These are phyloP conservation scores for Dryobates pubescens DNA, from an alignment of 2,797 vertebrate species.

Conservation along the genomic window DNA sequence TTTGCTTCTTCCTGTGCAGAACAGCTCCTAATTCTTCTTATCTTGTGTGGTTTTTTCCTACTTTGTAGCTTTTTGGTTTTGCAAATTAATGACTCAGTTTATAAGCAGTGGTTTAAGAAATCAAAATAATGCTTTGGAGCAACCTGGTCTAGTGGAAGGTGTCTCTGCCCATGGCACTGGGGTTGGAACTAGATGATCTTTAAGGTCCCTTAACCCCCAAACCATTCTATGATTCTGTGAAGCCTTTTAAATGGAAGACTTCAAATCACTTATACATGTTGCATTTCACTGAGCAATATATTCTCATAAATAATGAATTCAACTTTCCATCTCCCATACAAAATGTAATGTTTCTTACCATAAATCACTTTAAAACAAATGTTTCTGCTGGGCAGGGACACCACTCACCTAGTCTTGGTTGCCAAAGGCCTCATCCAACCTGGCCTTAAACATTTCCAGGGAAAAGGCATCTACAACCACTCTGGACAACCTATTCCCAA, in stretches of 20 bases:
- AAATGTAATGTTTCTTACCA: slow-evolving; percentile 32
- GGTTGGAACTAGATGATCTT: no score
- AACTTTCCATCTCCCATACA: slow-evolving; percentile 37
- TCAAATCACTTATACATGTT: neutral
- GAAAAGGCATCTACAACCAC: no score
- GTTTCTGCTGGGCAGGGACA: neutral
- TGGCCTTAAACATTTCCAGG: no score
- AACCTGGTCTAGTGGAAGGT: no score
- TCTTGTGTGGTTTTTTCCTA: fast-evolving
- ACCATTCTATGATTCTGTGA: no score
- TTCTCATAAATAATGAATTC: slow-evolving; percentile 52
- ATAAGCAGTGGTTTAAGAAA: neutral
- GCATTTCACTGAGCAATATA: slow-evolving; percentile 34
- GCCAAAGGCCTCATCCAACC: no score
- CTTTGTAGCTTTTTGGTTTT: neutral
- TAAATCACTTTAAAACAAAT: slow-evolving; percentile 44
- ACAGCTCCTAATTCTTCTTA: neutral
- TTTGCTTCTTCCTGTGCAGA: neutral
- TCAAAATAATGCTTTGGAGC: neutral
- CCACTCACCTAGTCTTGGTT: no score
- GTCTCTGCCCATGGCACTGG: no score
- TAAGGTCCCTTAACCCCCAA: no score
- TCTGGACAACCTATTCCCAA: no score
- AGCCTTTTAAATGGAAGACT: no score
- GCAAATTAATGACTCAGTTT: neutral